phyloP scores from a whole-genome alignment of 2,888 invertebrate genomes.

The Agonum fuliginosum region DNA sequence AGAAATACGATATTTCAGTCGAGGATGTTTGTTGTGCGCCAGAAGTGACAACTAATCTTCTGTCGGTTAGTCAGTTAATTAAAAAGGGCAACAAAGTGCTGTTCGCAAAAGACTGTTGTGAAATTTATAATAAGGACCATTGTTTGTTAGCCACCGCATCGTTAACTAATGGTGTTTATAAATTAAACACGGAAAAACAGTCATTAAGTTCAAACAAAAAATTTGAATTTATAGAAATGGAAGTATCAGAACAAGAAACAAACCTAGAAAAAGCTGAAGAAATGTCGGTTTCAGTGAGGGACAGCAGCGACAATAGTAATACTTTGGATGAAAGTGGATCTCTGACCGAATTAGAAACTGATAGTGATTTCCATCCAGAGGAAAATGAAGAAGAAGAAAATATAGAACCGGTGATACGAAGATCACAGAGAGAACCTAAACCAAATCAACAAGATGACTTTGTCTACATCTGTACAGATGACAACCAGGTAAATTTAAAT shows the following conservation, averaged over 20 bases:
- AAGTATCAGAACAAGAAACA: slow-evolving; percentile 17
- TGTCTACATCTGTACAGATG: neutral
- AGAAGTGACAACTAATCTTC: too few species aligned
- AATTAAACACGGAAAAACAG: slow-evolving; percentile 38
- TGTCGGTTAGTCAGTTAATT: too few species aligned
- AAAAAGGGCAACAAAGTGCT: slow-evolving; percentile 63
- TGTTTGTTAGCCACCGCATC: slow-evolving; percentile 61
- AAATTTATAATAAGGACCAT: slow-evolving; percentile 60
- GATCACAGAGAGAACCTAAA: slow-evolving; percentile 25
- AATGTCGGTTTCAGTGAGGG: slow-evolving; percentile 47
- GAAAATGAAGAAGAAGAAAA: neutral
- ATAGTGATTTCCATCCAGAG: slow-evolving; percentile 8
- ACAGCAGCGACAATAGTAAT: slow-evolving; percentile 11
- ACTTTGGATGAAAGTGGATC: slow-evolving; percentile 33
- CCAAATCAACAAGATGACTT: slow-evolving; percentile 19
- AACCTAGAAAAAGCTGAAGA: slow-evolving; percentile 35
- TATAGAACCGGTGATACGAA: neutral
- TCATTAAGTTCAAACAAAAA: slow-evolving; percentile 18
- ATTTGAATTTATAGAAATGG: neutral
- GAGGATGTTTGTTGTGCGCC: too few species aligned
- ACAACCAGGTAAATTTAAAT: slow-evolving; percentile 22
- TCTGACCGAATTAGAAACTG: slow-evolving; percentile 23
- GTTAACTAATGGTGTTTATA: slow-evolving; percentile 62
- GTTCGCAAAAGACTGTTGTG: slow-evolving; percentile 61
- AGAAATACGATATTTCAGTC: too few species aligned